These are phyloP conservation scores for Rhyzopertha dominica DNA, from an alignment of 1,140 invertebrate genomes.

Conservation along the genomic window DNA sequence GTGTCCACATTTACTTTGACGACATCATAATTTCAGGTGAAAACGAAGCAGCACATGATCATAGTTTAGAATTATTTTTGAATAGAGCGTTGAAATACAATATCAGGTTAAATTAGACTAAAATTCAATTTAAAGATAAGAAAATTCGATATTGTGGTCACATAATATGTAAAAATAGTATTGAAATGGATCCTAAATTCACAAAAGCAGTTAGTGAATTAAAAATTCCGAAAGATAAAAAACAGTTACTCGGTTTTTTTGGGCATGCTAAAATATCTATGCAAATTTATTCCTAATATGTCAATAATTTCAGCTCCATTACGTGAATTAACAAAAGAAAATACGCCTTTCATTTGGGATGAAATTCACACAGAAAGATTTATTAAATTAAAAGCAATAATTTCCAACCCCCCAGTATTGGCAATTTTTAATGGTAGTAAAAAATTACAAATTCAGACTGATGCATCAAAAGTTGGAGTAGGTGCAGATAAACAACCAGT, in stretches of 20 bases:
- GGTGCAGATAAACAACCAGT: too few relatives aligned
- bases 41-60: conserved; percentile 8
- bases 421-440: conserved; percentile 32
- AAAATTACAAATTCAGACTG: conserved; percentile 32
- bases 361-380: conserved; percentile 23
- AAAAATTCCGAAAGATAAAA: conserved; percentile 35
- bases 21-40: conserved; percentile 34
- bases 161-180: conserved; percentile 31
- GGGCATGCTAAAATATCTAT: conserved; percentile 43
- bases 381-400: conserved; percentile 29
- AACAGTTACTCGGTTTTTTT: conserved; percentile 43
- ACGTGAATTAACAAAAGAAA: conserved; percentile 42
- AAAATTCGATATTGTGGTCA: conserved; percentile 35
- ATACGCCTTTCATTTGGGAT: too few relatives aligned
- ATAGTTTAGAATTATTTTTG: conserved; percentile 18
- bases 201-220: conserved; percentile 38
- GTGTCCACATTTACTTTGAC: conserved; percentile 26
- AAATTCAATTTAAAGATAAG: conserved; percentile 18
- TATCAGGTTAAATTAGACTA: conserved; percentile 25
- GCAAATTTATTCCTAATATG: conserved; percentile 42
- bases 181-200: conserved; percentile 36
- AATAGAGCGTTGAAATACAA: conserved; percentile 18
- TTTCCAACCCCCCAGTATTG: conserved; percentile 32
- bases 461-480: conserved; percentile 37
- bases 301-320: conserved; percentile 40